Percentiles rank a stretch among this genome's conserved stretches.
Conservation (phyloP, 2,888 invertebrate genomes). For the Enoplolaimus lenunculus region DNA sequence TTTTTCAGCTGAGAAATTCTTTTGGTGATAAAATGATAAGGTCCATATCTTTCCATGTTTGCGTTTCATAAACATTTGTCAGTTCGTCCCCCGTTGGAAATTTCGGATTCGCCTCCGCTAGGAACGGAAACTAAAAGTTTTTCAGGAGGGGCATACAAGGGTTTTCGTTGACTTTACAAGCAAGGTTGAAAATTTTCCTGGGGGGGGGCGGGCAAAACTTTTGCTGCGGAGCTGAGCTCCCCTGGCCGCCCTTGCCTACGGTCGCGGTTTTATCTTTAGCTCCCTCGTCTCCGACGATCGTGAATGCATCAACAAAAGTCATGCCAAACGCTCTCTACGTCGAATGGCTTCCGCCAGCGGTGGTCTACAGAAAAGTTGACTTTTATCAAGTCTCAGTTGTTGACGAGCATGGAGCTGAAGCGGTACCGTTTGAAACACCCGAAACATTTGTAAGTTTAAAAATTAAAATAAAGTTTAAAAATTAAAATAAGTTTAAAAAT, state of each 20-base stretch:
- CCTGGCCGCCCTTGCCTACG: too few species aligned
- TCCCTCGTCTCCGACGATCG: neutral
- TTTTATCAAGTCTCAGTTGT: neutral
- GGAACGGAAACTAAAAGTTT: neutral
- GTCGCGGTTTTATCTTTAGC: too few species aligned
- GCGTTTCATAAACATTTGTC: neutral
- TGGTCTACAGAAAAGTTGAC: neutral
- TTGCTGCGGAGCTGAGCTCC: too few species aligned
- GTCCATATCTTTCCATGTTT: too few species aligned
- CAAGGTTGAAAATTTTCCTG: too few species aligned
- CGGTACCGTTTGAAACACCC: neutral
- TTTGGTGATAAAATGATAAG: too few species aligned
- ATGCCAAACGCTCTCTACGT: neutral
- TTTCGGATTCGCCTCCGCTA: neutral
- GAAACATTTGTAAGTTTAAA: conserved; percentile 1
- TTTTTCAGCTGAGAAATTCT: too few species aligned
- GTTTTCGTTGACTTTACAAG: too few species aligned
- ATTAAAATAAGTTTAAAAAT: too few species aligned
- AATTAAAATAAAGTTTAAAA: too few species aligned
- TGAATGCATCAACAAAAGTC: neutral
- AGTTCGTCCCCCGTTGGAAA: neutral
- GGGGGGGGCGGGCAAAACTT: too few species aligned
- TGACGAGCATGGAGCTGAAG: neutral
- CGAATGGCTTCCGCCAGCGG: neutral
- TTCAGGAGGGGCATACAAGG: too few species aligned